Conservation (phyloP, 2,888 invertebrate genomes). For the Macropis europaea region DNA sequence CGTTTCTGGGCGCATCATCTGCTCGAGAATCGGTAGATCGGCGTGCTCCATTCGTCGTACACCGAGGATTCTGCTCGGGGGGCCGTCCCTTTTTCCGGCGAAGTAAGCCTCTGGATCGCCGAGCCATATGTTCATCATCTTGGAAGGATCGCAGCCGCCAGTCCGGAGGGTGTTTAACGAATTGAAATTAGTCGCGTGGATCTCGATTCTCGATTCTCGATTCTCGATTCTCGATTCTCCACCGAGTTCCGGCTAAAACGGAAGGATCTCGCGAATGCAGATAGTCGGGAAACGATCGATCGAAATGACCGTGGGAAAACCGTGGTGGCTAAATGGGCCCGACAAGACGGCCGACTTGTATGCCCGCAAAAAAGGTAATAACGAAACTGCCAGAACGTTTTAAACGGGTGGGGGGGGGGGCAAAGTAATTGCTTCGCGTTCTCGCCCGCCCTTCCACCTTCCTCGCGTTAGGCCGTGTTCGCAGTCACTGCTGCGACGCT, state of each 20-base stretch:
- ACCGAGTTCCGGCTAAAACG: not conserved
- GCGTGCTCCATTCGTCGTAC: slow-evolving; percentile 51
- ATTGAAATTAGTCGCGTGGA: not conserved
- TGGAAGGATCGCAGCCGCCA: not conserved
- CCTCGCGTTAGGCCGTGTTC: slow-evolving; percentile 18
- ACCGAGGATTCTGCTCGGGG: not conserved
- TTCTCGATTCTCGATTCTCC: not conserved
- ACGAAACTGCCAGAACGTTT: slow-evolving; percentile 44
- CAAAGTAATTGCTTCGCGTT: slow-evolving; percentile 49
- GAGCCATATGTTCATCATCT: slow-evolving; percentile 15
- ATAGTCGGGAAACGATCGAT: slow-evolving; percentile 36
- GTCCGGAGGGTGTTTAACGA: no score
- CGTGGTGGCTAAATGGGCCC: slow-evolving; percentile 2
- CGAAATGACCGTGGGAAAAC: slow-evolving; percentile 52
- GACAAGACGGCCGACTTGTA: slow-evolving; percentile 38
- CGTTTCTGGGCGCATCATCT: slow-evolving; percentile 65
- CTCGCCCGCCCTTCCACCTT: slow-evolving; percentile 9
- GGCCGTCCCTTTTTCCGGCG: not conserved
- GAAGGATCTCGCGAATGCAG: slow-evolving; percentile 11
- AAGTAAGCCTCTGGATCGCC: not conserved
- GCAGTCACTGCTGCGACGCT: no score
- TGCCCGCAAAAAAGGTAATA: slow-evolving; percentile 41
- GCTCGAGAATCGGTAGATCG: slow-evolving; percentile 69
- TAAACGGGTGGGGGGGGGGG: slow-evolving; percentile 32
- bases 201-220: not conserved